Base-by-base conservation (phyloP, 2,797 vertebrate species). In the Oophaga sylvatica region DNA sequence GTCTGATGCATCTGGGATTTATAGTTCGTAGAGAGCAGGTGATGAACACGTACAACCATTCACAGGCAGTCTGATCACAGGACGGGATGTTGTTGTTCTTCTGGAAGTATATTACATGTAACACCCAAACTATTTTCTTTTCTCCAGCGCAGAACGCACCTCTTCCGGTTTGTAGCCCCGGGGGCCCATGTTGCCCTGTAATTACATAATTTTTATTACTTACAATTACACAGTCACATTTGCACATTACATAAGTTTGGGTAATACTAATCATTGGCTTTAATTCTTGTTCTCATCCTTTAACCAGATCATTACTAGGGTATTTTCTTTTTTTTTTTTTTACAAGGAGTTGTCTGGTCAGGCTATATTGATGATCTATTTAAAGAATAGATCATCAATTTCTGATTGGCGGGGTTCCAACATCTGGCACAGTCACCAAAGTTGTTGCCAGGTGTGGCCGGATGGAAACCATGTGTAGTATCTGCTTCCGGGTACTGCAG, bases 101-200 rank as follows among this genome's bases (percentile, higher is more conserved):
- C 19, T 8, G 7, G 15, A 53, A 53, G 22, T 29, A 11, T 3
- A 53, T 53, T 3, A 3, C 17, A 68, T 8, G 8, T 16, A 20
- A 82, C 80, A 68, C 45, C 63, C 80, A 70, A 11, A 11, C 45
- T 68, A 62, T 12, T 94, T 90, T 56, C 94, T 87, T 91, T 96
- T 96, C 93, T 97, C 94, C 91, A 98, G 94, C 84, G 96, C 90
- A 13, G 91, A 88, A 0, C 94, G 95, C 89, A 99, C 96, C 92
- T 97, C 97, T 81, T 92, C 91, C 26, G 96, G 97, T 41, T 91
- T 86, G 86, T 98, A 98, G 89, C 95, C 95, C 95, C 94, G 96
- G 88, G 98, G 97, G 41, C 97, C 97, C 82, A 91, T 81, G 80
- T 88, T 91, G 31, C 97, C 97, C 98, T 99, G 90, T 87, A 90